These are phyloP conservation scores for Myotis davidii DNA, from an alignment of 2,113 vertebrate species.

Conservation along the genomic window DNA sequence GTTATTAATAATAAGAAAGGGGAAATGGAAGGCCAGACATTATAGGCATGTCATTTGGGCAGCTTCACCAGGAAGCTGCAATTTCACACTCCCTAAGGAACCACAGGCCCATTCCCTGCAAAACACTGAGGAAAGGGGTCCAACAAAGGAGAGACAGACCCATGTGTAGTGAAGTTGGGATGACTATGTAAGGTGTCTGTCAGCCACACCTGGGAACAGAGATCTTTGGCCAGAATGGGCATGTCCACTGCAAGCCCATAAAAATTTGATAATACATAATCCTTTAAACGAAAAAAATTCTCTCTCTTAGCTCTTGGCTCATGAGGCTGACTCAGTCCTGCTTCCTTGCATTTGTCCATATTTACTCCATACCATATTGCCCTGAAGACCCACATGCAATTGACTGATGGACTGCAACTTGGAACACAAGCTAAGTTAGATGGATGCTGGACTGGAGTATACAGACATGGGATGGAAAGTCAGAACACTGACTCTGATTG, in stretches of 20 bases:
- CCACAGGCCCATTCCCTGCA: background rate
- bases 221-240: background rate
- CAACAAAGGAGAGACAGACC: background rate
- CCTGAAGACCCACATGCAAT: background rate
- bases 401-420: background rate
- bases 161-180: background rate
- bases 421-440: background rate
- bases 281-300: background rate
- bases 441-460: background rate
- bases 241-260: background rate
- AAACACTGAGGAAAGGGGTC: background rate
- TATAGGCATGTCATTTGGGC: background rate
- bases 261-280: background rate
- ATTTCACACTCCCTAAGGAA: background rate
- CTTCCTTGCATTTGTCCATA: background rate
- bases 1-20: background rate
- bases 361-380: background rate
- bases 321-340: background rate
- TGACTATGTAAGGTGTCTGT: background rate
- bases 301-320: background rate
- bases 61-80: background rate
- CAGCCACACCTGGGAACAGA: background rate
- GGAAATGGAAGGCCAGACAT: background rate
- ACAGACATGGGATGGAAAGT: background rate
- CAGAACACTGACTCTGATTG: background rate